Conservation (phyloP, 2,888 invertebrate species). For the Cyaniris semiargus region DNA sequence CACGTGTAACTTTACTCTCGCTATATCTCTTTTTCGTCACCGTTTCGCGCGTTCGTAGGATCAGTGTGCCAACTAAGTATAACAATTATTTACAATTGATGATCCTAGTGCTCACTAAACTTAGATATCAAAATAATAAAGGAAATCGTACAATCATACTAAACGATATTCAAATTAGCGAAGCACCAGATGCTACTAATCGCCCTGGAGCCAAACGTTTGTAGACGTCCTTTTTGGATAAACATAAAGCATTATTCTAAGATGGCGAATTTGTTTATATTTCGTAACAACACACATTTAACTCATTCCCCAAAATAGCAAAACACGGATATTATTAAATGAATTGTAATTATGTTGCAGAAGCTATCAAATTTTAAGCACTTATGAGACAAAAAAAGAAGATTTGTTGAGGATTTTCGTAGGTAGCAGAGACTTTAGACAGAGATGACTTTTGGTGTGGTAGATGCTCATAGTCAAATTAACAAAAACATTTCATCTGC, state of each 20-base stretch:
- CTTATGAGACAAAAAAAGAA: too few species aligned
- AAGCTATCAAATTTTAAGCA: too few species aligned
- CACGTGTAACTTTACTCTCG: too few species aligned
- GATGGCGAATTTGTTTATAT: neutral
- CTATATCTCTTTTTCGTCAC: too few species aligned
- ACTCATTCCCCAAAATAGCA: neutral
- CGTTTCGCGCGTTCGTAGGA: too few species aligned
- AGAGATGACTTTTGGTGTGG: too few species aligned
- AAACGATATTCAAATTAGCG: conserved; percentile 25
- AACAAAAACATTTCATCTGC: too few species aligned
- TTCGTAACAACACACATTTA: neutral
- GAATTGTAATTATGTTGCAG: too few species aligned
- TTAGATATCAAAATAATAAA: neutral
- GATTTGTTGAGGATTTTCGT: too few species aligned
- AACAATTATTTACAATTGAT: neutral
- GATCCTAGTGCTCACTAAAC: neutral
- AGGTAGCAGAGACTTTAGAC: too few species aligned
- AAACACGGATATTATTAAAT: neutral
- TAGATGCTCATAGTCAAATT: too few species aligned
- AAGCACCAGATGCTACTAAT: conserved; percentile 12
- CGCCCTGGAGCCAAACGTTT: conserved; percentile 16
- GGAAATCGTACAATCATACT: conserved; percentile 1
- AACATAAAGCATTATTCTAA: conserved; percentile 1
- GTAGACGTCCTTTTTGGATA: conserved; percentile 16
- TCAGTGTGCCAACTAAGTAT: neutral